Conservation (phyloP, 37 sponge, comb jelly and placozoan species). For the Tethya wilhelma region DNA sequence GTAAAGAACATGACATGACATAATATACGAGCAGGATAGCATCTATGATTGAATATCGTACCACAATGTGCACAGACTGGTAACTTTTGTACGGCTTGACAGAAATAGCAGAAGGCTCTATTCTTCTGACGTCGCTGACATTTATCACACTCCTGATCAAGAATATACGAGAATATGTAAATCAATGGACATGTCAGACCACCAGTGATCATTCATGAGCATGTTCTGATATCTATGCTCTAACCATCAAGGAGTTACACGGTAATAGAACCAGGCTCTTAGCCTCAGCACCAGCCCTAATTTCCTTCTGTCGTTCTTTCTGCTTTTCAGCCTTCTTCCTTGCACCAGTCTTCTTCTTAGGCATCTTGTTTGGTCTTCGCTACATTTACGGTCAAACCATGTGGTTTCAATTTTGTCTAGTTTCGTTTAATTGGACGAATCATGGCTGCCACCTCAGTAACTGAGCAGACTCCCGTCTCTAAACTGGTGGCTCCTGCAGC, state of each 20-base stretch:
- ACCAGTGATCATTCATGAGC: background rate
- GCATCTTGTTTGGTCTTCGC: conserved; percentile 79
- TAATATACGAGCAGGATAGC: background rate
- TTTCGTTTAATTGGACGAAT: background rate
- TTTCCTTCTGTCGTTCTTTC: conserved; percentile 82
- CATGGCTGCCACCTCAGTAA: too few relatives aligned
- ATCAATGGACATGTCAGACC: background rate
- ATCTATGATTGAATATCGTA: conserved; percentile 15
- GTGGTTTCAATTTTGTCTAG: background rate
- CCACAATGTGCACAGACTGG: conserved; percentile 96
- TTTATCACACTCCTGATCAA: conserved; percentile 86
- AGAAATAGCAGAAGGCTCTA: conserved; percentile 98
- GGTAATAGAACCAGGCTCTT: conserved; percentile 70
- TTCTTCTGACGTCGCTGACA: conserved; percentile 95
- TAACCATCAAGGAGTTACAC: conserved; percentile 79
- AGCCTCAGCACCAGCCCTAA: conserved; percentile 56
- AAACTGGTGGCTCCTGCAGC: background rate
- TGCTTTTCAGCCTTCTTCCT: conserved; percentile 96
- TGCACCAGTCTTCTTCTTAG: conserved; percentile 97
- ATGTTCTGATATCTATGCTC: background rate
- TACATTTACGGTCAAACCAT: background rate
- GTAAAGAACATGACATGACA: background rate
- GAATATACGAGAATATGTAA: background rate
- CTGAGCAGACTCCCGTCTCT: too few relatives aligned
- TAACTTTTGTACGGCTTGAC: conserved; percentile 80